Evolutionary conservation across 2,113 vertebrate species (phyloP).

Genomic region (Spilogale gracilis): DNA sequence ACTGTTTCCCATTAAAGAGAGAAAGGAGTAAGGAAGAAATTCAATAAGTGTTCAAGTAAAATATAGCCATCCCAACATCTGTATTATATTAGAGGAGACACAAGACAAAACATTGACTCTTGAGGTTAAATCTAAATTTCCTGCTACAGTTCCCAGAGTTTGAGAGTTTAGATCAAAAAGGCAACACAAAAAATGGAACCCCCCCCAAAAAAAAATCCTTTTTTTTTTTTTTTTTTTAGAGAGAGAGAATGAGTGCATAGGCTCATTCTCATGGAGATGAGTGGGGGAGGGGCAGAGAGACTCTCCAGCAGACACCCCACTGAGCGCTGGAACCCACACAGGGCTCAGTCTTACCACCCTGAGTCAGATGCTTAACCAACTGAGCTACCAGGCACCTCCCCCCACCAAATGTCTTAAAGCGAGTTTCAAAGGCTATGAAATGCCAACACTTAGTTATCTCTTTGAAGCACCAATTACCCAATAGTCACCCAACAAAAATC

Average conservation of each 20-base stretch:
- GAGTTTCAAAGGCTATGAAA: slow-evolving; percentile 82
- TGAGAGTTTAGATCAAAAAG: slow-evolving; percentile 86
- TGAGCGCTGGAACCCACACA: neutral
- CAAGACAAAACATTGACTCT: slow-evolving; percentile 91
- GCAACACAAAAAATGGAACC: slow-evolving; percentile 78
- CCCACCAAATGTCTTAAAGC: slow-evolving; percentile 79
- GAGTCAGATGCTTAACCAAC: neutral
- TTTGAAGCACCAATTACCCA: slow-evolving; percentile 82
- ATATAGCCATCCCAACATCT: slow-evolving; percentile 89
- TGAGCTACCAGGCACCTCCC: neutral
- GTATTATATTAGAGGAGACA: slow-evolving; percentile 89
- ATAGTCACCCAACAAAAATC: slow-evolving; percentile 81
- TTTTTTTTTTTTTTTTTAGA: neutral
- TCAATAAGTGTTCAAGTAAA: slow-evolving; percentile 87
- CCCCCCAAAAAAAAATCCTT: neutral
- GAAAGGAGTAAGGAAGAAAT: slow-evolving; percentile 78
- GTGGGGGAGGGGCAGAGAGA: neutral
- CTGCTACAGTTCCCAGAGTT: slow-evolving; percentile 86
- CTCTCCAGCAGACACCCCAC: neutral
- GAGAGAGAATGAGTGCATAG: neutral
- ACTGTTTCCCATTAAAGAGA: slow-evolving; percentile 88
- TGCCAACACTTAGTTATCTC: slow-evolving; percentile 85
- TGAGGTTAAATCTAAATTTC: slow-evolving; percentile 91
- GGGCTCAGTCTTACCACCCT: neutral
- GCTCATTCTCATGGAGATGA: neutral